Percentiles rank a stretch among this genome's conserved stretches.
phyloP scores from a whole-genome alignment of 2,113 vertebrate species.

The Lutjanus erythropterus region DNA sequence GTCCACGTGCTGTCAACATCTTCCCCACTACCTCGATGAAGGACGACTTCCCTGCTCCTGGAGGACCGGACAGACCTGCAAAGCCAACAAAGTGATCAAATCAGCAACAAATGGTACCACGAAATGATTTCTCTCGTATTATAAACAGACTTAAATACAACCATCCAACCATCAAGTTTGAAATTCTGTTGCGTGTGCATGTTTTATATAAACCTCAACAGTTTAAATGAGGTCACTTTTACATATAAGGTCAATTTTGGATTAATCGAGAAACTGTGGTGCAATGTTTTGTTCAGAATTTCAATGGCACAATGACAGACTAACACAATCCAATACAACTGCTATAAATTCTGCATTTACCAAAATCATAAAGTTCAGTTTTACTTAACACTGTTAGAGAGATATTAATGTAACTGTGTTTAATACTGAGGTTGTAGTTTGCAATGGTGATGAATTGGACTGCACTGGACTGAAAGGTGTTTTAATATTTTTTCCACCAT shows the following conservation, averaged over 20 bases:
- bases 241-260: neutral
- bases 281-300: neutral
- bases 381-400: too few species aligned
- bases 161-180: too few species aligned
- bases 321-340: too few species aligned
- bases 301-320: neutral
- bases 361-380: too few species aligned
- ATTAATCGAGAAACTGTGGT: neutral
- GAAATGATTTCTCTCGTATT: neutral
- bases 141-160: neutral
- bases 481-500: neutral
- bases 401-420: neutral
- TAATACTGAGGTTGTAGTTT: neutral
- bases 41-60: slow-evolving; percentile 97
- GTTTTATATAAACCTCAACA: neutral
- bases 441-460: neutral
- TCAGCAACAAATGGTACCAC: slow-evolving; percentile 4
- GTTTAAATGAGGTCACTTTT: neutral
- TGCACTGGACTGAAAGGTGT: neutral
- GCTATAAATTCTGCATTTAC: too few species aligned
- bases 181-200: neutral
- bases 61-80: slow-evolving; percentile 95
- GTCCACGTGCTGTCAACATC: slow-evolving; percentile 92
- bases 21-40: slow-evolving; percentile 98
- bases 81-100: neutral